Evolutionary conservation across 2,797 vertebrate species (phyloP).

Genomic region (Enteromius radiatus): DNA sequence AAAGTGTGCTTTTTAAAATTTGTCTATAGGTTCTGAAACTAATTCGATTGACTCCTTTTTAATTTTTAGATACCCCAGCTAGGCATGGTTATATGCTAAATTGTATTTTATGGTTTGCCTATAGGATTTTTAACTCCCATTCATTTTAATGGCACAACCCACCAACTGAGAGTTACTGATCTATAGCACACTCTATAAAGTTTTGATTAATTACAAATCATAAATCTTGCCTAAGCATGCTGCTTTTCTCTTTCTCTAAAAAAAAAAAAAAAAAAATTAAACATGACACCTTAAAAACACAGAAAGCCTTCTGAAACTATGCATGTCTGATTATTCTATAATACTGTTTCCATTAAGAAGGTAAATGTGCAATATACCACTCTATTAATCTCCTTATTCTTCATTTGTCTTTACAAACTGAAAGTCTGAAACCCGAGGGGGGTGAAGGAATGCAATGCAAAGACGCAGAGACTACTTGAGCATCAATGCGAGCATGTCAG

Average conservation of each 20-base stretch:
- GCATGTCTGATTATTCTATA: neutral
- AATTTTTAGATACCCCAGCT: neutral
- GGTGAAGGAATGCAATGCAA: neutral
- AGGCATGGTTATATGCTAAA: neutral
- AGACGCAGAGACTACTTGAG: slow-evolving; percentile 13
- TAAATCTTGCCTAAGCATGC: neutral
- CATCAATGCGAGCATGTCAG: slow-evolving; percentile 23
- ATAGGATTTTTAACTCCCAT: neutral
- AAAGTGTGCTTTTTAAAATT: neutral
- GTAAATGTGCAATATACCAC: neutral
- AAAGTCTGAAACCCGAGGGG: slow-evolving; percentile 7
- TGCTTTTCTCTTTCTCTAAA: neutral
- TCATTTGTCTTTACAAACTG: neutral
- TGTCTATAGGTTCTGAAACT: neutral
- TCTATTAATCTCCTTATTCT: neutral
- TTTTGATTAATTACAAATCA: slow-evolving; percentile 10
- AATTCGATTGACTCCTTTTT: neutral
- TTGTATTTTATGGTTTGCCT: neutral
- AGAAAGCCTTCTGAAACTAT: neutral
- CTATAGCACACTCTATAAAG: neutral
- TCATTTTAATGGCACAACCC: neutral
- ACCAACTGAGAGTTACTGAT: neutral
- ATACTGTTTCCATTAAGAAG: neutral
- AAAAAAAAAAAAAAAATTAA: neutral
- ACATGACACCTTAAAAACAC: neutral